Conservation (phyloP, 2,888 invertebrate genomes). For the Tinea pellionella region DNA sequence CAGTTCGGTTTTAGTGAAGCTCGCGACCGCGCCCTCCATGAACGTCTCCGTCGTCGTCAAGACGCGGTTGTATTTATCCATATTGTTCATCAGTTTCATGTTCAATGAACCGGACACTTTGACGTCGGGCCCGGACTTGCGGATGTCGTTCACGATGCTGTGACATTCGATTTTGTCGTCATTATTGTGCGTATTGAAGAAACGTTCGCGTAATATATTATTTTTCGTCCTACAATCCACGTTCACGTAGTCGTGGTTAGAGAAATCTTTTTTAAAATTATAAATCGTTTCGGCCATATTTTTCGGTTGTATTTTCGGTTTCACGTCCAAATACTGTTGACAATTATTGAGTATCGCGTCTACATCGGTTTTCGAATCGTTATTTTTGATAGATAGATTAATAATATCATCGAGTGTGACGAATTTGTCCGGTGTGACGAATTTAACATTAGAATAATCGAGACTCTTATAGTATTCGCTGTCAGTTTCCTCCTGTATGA, state of each 20-base stretch:
- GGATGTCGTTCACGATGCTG: constrained; percentile 52
- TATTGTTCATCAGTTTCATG: constrained; percentile 48
- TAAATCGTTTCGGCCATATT: constrained; percentile 45
- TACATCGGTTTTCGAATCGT: constrained; percentile 20
- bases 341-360: constrained; percentile 40
- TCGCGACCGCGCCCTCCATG: constrained; percentile 46
- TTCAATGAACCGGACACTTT: constrained; percentile 52
- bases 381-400: constrained; percentile 21
- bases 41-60: constrained; percentile 54
- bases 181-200: constrained; percentile 35
- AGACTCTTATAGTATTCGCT: constrained; percentile 60
- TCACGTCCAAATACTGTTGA: constrained; percentile 25
- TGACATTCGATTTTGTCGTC: constrained; percentile 53
- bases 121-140: constrained; percentile 44
- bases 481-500: constrained; percentile 60
- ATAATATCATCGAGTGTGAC: constrained; percentile 25
- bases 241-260: constrained; percentile 34
- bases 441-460: constrained; percentile 31
- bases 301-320: constrained; percentile 43
- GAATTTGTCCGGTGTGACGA: constrained; percentile 22
- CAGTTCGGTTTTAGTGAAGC: constrained; percentile 49
- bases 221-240: constrained; percentile 40
- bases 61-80: constrained; percentile 52
- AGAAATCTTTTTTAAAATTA: constrained; percentile 57
- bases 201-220: constrained; percentile 45